Conservation (phyloP, 2,797 vertebrate genomes). For the Tapirus indicus region DNA sequence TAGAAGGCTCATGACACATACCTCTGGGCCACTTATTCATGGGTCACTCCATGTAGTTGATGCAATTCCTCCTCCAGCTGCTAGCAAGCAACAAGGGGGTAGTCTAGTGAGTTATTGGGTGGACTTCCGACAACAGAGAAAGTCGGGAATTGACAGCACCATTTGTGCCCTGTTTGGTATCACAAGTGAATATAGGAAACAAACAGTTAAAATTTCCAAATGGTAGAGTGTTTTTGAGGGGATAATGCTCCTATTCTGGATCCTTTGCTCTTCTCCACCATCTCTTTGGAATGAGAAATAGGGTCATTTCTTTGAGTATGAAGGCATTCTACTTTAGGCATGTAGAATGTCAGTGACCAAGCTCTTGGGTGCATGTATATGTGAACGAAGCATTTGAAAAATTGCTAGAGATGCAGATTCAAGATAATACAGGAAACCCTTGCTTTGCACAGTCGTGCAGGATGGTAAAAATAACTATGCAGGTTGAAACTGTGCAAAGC, state of each 20-base stretch:
- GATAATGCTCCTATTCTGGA: not conserved
- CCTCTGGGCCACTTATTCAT: not conserved
- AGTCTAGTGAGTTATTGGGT: not conserved
- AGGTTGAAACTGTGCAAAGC: not conserved
- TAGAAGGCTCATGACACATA: not conserved
- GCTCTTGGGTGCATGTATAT: not conserved
- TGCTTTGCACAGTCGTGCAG: not conserved
- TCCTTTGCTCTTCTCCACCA: not conserved
- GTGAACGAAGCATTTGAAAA: not conserved
- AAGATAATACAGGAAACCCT: not conserved
- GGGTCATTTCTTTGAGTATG: not conserved
- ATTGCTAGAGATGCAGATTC: not conserved
- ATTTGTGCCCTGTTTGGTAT: not conserved
- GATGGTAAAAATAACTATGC: not conserved
- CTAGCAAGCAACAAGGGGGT: not conserved
- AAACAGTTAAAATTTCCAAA: constrained; percentile 38
- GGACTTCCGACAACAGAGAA: not conserved
- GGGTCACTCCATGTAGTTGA: not conserved
- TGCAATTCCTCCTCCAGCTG: not conserved
- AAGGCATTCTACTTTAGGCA: not conserved
- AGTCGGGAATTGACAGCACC: not conserved
- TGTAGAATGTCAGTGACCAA: not conserved
- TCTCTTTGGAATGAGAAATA: constrained; percentile 11
- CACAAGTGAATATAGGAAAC: not conserved
- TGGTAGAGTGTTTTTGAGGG: not conserved